A percentile compares a stretch with the other conserved stretches of the same genome.
phyloP scores from a whole-genome alignment of 1,140 invertebrate species.

The Drosophila fuyamai region DNA sequence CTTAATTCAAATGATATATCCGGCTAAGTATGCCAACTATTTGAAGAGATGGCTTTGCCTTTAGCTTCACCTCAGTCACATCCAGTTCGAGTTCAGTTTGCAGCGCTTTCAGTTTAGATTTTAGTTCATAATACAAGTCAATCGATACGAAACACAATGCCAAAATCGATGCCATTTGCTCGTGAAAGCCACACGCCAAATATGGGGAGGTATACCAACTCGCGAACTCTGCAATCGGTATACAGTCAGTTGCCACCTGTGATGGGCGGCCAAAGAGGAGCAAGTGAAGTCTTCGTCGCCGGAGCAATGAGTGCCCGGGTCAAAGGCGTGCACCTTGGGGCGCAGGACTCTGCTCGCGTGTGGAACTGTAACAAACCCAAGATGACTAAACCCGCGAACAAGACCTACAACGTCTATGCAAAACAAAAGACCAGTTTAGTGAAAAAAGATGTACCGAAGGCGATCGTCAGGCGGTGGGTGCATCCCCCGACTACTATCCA shows the following conservation, averaged over 20 bases:
- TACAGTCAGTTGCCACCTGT: neutral
- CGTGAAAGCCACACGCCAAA: neutral
- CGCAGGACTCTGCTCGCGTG: neutral
- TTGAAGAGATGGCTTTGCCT: neutral
- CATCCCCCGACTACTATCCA: neutral
- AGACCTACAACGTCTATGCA: neutral
- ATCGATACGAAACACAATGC: constrained; percentile 1
- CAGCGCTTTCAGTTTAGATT: neutral
- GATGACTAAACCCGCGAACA: neutral
- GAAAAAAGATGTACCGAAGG: neutral
- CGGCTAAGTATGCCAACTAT: too few relatives aligned
- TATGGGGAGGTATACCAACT: neutral
- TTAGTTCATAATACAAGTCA: neutral
- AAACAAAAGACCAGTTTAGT: neutral
- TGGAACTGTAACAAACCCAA: constrained; percentile 7
- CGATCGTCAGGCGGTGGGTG: too few relatives aligned
- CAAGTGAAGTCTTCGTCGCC: too few relatives aligned
- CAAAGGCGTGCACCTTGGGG: neutral
- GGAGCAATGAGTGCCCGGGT: neutral
- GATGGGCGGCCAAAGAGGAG: neutral
- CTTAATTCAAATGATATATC: neutral
- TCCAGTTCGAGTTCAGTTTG: neutral
- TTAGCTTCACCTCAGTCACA: neutral
- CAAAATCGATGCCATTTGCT: neutral
- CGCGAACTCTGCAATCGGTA: neutral